A percentile compares a stretch with the other conserved stretches of the same genome.
Conservation (phyloP, 2,797 vertebrate genomes). For the Sebastes iracundus region DNA sequence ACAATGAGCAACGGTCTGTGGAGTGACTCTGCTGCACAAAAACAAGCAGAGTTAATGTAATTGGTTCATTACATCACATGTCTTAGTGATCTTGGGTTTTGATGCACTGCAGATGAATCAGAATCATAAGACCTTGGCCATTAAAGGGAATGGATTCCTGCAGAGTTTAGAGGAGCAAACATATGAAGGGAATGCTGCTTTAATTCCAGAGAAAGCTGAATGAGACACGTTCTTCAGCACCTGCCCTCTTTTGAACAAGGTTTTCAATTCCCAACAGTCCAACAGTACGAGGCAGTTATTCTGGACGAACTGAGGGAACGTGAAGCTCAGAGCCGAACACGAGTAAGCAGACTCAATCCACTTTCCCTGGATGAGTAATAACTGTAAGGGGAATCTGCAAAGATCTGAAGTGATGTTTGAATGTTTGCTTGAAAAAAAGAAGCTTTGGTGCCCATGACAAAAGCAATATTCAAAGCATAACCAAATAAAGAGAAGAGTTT, state of each 20-base stretch:
- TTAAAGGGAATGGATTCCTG: slow-evolving; percentile 9
- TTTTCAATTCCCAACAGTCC: slow-evolving; percentile 12
- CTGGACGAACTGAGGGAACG: neutral
- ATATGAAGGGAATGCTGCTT: slow-evolving; percentile 13
- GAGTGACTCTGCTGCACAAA: slow-evolving; percentile 27
- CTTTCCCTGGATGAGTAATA: slow-evolving; percentile 2
- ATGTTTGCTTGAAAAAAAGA: slow-evolving; percentile 3
- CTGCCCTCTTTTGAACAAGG: slow-evolving; percentile 6
- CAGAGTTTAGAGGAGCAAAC: slow-evolving; percentile 6
- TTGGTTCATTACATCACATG: slow-evolving; percentile 62
- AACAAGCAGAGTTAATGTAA: slow-evolving; percentile 52
- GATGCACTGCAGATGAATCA: slow-evolving; percentile 47
- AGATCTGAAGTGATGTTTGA: slow-evolving; percentile 25
- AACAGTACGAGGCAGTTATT: neutral
- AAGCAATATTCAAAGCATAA: neutral
- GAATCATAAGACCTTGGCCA: slow-evolving; percentile 56
- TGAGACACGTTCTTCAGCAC: neutral
- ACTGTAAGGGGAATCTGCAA: neutral
- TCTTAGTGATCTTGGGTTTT: slow-evolving; percentile 38
- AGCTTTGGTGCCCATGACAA: neutral
- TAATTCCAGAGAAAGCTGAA: neutral
- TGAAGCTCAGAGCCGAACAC: neutral
- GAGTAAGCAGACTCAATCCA: neutral
- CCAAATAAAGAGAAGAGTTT: neutral
- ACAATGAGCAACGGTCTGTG: slow-evolving; percentile 28